These are phyloP conservation scores for Hiodon alosoides DNA, from an alignment of 2,113 vertebrate species.

Conservation along the genomic window DNA sequence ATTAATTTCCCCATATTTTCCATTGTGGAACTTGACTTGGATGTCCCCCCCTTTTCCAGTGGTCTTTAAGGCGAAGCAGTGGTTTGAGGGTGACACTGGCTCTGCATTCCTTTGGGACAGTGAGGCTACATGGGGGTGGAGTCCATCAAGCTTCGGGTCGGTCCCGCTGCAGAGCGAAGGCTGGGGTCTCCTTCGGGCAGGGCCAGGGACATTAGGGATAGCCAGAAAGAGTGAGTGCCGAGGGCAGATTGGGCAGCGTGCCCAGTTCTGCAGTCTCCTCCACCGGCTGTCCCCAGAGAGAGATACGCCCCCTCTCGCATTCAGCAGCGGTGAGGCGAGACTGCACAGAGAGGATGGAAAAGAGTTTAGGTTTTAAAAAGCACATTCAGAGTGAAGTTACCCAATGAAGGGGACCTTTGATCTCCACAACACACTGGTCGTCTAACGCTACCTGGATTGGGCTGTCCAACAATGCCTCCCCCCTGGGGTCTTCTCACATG, in stretches of 20 bases:
- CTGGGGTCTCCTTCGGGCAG: constrained; percentile 31
- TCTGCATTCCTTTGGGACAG: constrained; percentile 22
- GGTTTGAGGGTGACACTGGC: constrained; percentile 34
- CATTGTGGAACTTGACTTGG: constrained; percentile 35
- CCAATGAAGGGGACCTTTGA: neutral
- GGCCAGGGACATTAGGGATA: constrained; percentile 44
- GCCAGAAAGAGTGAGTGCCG: constrained; percentile 39
- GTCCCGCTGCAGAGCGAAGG: constrained; percentile 16
- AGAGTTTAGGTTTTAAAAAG: constrained; percentile 17
- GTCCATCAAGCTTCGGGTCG: constrained; percentile 8
- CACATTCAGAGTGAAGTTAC: constrained; percentile 9
- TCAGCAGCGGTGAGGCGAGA: constrained; percentile 6
- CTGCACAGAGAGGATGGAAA: neutral
- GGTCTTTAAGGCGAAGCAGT: constrained; percentile 25
- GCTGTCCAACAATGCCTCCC: no score
- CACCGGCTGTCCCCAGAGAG: constrained; percentile 39
- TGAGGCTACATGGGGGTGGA: neutral
- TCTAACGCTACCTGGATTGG: no score
- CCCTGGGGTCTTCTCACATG: neutral
- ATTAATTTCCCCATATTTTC: constrained; percentile 9
- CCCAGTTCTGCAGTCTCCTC: constrained; percentile 41
- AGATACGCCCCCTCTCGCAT: constrained; percentile 27
- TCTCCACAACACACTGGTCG: no score
- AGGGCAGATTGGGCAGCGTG: constrained; percentile 36
- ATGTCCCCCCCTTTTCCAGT: constrained; percentile 29